Conservation (phyloP, 2,797 vertebrate species). For the Cottoperca gobio region DNA sequence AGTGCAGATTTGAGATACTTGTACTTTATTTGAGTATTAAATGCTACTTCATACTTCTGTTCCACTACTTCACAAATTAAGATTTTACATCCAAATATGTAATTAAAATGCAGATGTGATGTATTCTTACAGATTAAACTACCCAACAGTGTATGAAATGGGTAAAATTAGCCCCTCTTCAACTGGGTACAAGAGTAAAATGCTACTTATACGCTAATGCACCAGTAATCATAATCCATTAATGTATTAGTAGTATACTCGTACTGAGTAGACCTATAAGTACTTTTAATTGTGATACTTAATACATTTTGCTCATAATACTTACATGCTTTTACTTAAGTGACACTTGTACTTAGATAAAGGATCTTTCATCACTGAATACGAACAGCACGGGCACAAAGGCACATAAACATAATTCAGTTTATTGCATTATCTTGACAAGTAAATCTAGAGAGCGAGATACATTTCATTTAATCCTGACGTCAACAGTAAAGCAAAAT, state of each 20-base stretch:
- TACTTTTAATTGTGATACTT: conserved; percentile 14
- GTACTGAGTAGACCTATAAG: not conserved
- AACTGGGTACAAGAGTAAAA: not conserved
- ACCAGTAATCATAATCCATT: not conserved
- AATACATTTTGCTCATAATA: not conserved
- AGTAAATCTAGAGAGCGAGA: not conserved
- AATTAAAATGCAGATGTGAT: not conserved
- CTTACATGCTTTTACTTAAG: not conserved
- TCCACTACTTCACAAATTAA: not conserved
- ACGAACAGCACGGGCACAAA: conserved; percentile 6
- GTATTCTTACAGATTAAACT: not conserved
- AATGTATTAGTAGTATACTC: conserved; percentile 4
- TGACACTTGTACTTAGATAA: conserved; percentile 10
- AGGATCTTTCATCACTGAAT: not conserved
- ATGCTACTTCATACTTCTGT: not conserved
- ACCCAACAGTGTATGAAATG: not conserved
- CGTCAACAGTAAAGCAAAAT: conserved; percentile 8
- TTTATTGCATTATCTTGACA: conserved; percentile 25
- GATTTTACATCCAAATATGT: not conserved
- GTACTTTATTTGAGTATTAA: not conserved
- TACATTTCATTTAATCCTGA: conserved; percentile 23
- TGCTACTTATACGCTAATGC: not conserved
- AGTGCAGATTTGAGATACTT: not conserved
- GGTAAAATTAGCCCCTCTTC: not conserved
- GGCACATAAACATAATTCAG: conserved; percentile 22